A percentile compares a stretch with the other conserved stretches of the same genome.
Evolutionary conservation across 2,888 invertebrate species (phyloP).

Genomic region (Nycteola revayana): DNA sequence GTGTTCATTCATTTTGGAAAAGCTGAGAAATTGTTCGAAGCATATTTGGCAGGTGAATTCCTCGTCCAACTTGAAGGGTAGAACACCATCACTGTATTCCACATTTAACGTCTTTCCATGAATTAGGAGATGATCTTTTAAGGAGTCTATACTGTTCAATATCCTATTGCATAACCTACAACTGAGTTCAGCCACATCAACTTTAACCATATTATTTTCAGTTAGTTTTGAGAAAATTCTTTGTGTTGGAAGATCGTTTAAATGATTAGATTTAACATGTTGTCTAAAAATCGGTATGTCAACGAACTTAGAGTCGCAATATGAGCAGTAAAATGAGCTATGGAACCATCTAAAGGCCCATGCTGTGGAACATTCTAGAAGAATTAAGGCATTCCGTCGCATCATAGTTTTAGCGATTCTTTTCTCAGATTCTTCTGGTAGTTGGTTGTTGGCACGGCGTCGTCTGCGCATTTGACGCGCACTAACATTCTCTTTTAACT

Average conservation of each 20-base stretch:
- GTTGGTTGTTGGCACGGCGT: constrained; percentile 67
- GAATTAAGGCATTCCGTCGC: constrained; percentile 62
- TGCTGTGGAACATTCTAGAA: constrained; percentile 67
- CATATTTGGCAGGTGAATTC: constrained; percentile 64
- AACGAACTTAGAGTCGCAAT: constrained; percentile 61
- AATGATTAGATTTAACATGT: constrained; percentile 52
- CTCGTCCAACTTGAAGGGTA: constrained; percentile 63
- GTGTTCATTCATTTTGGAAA: constrained; percentile 65
- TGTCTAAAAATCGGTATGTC: constrained; percentile 51
- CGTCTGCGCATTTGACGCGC: constrained; percentile 71
- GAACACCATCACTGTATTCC: constrained; percentile 63
- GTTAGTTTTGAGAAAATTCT: constrained; percentile 63
- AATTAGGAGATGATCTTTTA: constrained; percentile 56
- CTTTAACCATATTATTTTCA: constrained; percentile 73
- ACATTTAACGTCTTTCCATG: constrained; percentile 49
- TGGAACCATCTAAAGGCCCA: constrained; percentile 75
- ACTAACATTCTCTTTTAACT: constrained; percentile 68
- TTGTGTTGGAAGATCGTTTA: constrained; percentile 50
- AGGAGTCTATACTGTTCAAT: constrained; percentile 44
- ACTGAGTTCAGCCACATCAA: constrained; percentile 58
- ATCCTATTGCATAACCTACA: constrained; percentile 56
- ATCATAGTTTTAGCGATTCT: constrained; percentile 72
- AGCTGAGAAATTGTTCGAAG: constrained; percentile 45
- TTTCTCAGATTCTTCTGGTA: constrained; percentile 66
- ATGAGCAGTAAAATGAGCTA: constrained; percentile 66